Base-by-base conservation (phyloP, 2,797 vertebrate species). In the Hydrocynus forskahlii region DNA sequence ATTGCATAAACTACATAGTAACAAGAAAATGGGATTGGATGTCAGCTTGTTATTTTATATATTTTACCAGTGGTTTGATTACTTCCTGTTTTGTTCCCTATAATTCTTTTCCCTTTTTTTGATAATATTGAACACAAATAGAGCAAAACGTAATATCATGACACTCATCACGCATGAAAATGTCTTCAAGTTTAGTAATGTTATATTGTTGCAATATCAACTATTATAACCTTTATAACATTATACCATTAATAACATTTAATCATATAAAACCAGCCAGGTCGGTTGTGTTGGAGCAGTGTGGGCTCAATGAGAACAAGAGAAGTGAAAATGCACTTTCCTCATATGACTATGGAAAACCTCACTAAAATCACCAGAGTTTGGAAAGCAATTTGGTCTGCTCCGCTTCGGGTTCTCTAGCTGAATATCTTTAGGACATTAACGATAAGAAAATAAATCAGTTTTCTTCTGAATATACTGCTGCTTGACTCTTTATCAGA, bases 401-500 rank as follows among this genome's bases (percentile, higher is more conserved):
- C 69, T 25, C 23, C 55, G 69, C 50, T 35, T 52, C 55, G 23
- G 50, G 69, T 71, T 71, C 68, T 52, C 45, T 25, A 21, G 16
- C 48, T 48, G 25, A 29, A 71, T 54, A 12, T 71, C 69, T 71
- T 54, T 19, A 54, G 69, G 69, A 71, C 50, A 54, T 54, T 71
- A 71, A 71, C 7, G 69, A 71, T 71, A 71, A 71, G 69, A 54
- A 71, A 71, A 71, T 71, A 54, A 71, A 70, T 70, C 48, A 52
- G 69, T 71, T 71, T 71, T 71, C 68, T 48, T 71, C 45, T 52
- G 48, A 71, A 55, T 50, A 54, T 52, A 54, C 23, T 35, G 50
- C 50, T 35, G 48, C 67, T 69, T 16, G 50, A 69, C 43, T 69
- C 50, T 66, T 35, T 71, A 71, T 71, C 69, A 54, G 69, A 29